phyloP scores from a whole-genome alignment of 2,113 vertebrate genomes.

The Pituophis catenifer region DNA sequence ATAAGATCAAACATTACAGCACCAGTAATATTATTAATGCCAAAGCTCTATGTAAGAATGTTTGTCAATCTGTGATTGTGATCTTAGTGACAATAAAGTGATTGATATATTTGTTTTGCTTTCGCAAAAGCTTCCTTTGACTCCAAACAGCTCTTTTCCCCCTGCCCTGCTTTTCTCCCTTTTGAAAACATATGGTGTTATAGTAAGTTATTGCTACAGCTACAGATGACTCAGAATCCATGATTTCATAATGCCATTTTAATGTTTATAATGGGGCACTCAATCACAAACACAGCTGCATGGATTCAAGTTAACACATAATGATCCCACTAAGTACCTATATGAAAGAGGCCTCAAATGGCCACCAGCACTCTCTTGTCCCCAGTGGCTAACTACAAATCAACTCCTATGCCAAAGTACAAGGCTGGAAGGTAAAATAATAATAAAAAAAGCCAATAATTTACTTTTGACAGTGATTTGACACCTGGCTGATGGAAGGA shows the following conservation, averaged over 20 bases:
- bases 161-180: neutral
- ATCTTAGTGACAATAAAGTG: neutral
- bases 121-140: neutral
- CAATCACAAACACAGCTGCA: slow-evolving; percentile 9
- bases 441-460: slow-evolving; percentile 61
- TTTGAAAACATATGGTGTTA: slow-evolving; percentile 10
- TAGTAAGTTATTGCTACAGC: neutral
- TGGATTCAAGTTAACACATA: slow-evolving; percentile 37
- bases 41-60: neutral
- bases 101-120: neutral
- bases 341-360: slow-evolving; percentile 46
- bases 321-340: slow-evolving; percentile 53
- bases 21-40: neutral
- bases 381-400: slow-evolving; percentile 59
- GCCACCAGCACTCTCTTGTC: slow-evolving; percentile 49
- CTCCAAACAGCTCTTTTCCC: neutral
- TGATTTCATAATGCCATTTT: slow-evolving; percentile 15
- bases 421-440: slow-evolving; percentile 56
- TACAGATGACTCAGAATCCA: slow-evolving; percentile 16
- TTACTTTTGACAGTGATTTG: slow-evolving; percentile 71
- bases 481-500: slow-evolving; percentile 72
- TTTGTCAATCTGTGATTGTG: neutral
- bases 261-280: slow-evolving; percentile 5
- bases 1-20: neutral
- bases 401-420: slow-evolving; percentile 52